Evolutionary conservation across 1,140 invertebrate genomes (phyloP), one percentile per base, ranked within the genome.

Genomic region (Drosophila nigrodunni): DNA sequence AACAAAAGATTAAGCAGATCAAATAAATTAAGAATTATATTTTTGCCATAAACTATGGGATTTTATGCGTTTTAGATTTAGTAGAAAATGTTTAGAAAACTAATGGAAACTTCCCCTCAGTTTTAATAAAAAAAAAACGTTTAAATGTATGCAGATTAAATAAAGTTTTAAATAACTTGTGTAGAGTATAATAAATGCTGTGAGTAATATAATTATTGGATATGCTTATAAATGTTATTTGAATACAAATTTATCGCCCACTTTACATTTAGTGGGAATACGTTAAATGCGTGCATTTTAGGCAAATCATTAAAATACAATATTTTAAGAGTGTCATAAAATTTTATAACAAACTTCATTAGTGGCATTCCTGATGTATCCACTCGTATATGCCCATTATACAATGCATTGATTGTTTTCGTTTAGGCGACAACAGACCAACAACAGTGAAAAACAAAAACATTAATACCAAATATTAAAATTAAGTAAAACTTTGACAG

Each of bases 301-400:
- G 39, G 35, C 73, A 7, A 80, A 73, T 88, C 82, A 90, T 90
- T 90, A 86, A 90, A 90, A 82, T 82, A 77, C 74, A 74, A 82
- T 86, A 90, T 82, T 90, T 90, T 90, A 86, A 71, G 79, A 80
- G 68, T 76, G 68, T 70, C 75, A 78, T 90, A 90, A 90, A 90
- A 90, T 82, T 73, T 71, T 79, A 90, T 90, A 90, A 82, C 89
- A 86, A 86, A 90, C 81, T 90, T 90, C 81, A 90, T 90, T 90
- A 90, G 86, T 74, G 62, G 59, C 55, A 70, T 49, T 58, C 54
- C 62, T 61, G 65, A 67, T 75, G 57, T 67, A 78, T 86, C 37
- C 52, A 54, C 35, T 41, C 41, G 25, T 64, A 39, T 47, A 59
- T 43, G 55, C 15, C 9, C 9, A 61, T 61, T 18, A 30, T 61